Percentiles rank a stretch among this genome's conserved stretches.
These are phyloP conservation scores for Atrina japonica DNA, from an alignment of 2,888 invertebrate species.

Conservation along the genomic window DNA sequence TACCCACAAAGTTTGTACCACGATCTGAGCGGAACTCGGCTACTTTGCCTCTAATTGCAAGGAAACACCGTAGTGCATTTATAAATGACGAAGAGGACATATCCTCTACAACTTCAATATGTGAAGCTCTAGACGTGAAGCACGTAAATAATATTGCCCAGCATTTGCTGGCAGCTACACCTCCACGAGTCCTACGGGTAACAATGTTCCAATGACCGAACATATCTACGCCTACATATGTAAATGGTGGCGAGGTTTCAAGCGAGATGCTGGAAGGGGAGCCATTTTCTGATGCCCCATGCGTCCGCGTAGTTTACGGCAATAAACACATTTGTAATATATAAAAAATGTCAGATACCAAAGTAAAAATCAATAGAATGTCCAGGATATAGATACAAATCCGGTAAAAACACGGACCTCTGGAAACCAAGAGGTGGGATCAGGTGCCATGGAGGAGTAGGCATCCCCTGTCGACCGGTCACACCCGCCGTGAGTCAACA, in stretches of 20 bases:
- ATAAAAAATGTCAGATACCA: no score
- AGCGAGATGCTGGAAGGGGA: slow-evolving; percentile 38
- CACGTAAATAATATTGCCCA: slow-evolving; percentile 54
- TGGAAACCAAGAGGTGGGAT: no score
- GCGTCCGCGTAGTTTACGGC: slow-evolving; percentile 36
- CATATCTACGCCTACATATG: slow-evolving; percentile 34
- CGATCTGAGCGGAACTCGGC: slow-evolving; percentile 32
- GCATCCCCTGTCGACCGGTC: no score
- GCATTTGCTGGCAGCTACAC: slow-evolving; percentile 35
- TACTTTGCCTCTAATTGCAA: slow-evolving; percentile 28
- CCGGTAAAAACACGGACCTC: no score
- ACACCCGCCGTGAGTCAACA: no score
- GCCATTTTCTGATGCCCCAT: slow-evolving; percentile 29
- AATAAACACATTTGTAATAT: slow-evolving; percentile 35
- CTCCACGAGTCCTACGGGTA: slow-evolving; percentile 35
- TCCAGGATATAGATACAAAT: no score
- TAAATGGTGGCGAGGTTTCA: slow-evolving; percentile 43
- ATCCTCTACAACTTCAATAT: slow-evolving; percentile 48
- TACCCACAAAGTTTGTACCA: slow-evolving; percentile 39
- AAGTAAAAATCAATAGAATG: no score
- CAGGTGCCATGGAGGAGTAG: no score
- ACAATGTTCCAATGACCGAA: slow-evolving; percentile 46
- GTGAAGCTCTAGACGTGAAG: slow-evolving; percentile 37
- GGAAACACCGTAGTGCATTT: slow-evolving; percentile 37
- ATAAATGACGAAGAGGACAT: slow-evolving; percentile 44